phyloP scores from a whole-genome alignment of 1,140 invertebrate genomes.

The Fopius arisanus region DNA sequence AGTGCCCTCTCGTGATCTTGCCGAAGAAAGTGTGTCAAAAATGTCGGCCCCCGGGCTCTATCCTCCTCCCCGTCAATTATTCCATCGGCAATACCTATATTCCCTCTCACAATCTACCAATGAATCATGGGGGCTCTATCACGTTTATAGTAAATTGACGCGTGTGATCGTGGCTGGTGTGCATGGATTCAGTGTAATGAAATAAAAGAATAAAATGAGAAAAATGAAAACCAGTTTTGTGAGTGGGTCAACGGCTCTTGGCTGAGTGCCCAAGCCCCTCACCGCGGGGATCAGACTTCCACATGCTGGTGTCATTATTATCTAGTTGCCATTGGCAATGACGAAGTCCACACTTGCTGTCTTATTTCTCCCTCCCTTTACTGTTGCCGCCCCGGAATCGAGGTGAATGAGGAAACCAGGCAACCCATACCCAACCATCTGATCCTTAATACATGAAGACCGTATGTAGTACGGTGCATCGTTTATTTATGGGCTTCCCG shows the following conservation, averaged over 20 bases:
- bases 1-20: slow-evolving; percentile 41
- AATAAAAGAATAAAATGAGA: slow-evolving; percentile 49
- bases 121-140: slow-evolving; percentile 17
- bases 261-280: background rate
- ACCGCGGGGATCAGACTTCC: background rate
- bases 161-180: slow-evolving; percentile 21
- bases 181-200: slow-evolving; percentile 21
- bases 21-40: slow-evolving; percentile 63
- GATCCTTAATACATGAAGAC: background rate
- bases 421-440: background rate
- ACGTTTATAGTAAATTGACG: slow-evolving; percentile 14
- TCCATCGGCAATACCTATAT: background rate
- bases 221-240: slow-evolving; percentile 58
- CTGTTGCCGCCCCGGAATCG: background rate
- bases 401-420: background rate
- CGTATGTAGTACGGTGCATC: slow-evolving; percentile 12
- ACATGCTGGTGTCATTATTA: background rate
- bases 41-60: slow-evolving; percentile 34
- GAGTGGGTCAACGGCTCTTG: slow-evolving; percentile 62
- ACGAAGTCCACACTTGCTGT: background rate
- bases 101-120: slow-evolving; percentile 28
- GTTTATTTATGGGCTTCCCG: slow-evolving; percentile 11
- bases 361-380: background rate
- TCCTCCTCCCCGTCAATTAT: background rate
- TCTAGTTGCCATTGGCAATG: slow-evolving; percentile 7